A percentile compares a stretch with the other conserved stretches of the same genome.
Evolutionary conservation across 2,888 invertebrate genomes (phyloP).

Genomic region (Lycophotia porphyrea): DNA sequence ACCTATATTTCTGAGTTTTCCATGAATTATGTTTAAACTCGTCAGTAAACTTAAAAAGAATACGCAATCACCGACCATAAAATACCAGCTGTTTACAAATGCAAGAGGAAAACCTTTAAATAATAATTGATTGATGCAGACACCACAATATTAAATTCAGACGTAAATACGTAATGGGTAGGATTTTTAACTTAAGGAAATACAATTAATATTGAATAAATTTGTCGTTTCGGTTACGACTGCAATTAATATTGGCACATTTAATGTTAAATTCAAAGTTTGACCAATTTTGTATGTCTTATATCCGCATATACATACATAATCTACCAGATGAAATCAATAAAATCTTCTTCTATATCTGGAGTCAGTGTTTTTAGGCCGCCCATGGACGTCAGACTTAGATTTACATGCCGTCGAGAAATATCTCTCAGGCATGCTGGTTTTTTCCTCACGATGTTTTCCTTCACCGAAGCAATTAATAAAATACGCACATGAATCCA

Average conservation of each 20-base stretch:
- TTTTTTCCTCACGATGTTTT: too few relatives aligned
- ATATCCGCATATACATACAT: background rate
- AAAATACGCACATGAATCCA: too few relatives aligned
- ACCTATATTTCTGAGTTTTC: background rate
- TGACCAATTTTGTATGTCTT: background rate
- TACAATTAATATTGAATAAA: background rate
- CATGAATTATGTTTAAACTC: background rate
- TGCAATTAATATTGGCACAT: background rate
- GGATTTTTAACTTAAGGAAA: slow-evolving; percentile 23
- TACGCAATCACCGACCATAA: background rate
- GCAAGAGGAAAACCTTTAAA: slow-evolving; percentile 31
- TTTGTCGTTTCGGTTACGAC: background rate
- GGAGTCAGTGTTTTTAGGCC: too few relatives aligned
- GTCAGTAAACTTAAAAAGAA: background rate
- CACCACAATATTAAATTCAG: slow-evolving; percentile 2
- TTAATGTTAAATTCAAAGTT: background rate
- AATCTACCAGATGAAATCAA: background rate
- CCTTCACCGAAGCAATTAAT: too few relatives aligned
- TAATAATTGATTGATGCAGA: slow-evolving; percentile 7
- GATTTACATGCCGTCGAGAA: too few relatives aligned
- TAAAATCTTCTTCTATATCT: too few relatives aligned
- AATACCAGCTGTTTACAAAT: slow-evolving; percentile 17
- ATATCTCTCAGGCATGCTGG: too few relatives aligned
- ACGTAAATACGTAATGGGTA: slow-evolving; percentile 13
- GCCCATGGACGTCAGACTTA: too few relatives aligned